These are phyloP conservation scores for Callionymus lyra DNA, from an alignment of 2,113 vertebrate genomes.

Conservation along the genomic window DNA sequence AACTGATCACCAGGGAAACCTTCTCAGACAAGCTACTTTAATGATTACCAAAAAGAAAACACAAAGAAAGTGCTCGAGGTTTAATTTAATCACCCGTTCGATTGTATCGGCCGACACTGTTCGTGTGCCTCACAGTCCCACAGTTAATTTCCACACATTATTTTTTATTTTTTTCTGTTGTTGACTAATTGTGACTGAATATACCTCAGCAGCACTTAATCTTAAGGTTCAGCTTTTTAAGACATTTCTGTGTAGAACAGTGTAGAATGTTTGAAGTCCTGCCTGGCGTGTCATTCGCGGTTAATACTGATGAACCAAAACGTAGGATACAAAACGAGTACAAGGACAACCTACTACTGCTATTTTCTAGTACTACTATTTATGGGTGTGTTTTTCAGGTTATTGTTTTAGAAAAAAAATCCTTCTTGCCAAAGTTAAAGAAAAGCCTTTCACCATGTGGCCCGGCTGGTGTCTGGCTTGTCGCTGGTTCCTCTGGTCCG, in stretches of 20 bases:
- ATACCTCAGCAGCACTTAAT: constrained; percentile 94
- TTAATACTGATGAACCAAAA: constrained; percentile 45
- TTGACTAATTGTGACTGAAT: constrained; percentile 78
- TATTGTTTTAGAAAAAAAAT: constrained; percentile 64
- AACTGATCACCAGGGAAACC: too few relatives aligned
- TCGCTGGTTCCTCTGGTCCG: constrained; percentile 40
- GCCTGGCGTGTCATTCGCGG: constrained; percentile 51
- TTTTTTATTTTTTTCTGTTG: constrained; percentile 66
- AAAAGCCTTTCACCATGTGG: constrained; percentile 75
- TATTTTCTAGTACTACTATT: constrained; percentile 74
- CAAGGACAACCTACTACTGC: constrained; percentile 71
- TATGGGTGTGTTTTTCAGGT: constrained; percentile 65
- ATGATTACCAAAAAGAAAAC: constrained; percentile 6
- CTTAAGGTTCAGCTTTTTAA: constrained; percentile 75
- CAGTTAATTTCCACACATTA: constrained; percentile 18
- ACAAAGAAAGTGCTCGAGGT: constrained; percentile 13
- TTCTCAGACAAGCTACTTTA: too few relatives aligned
- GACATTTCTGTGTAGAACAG: constrained; percentile 73
- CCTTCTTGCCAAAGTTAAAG: constrained; percentile 91
- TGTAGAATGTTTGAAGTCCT: constrained; percentile 82
- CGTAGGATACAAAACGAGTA: constrained; percentile 37
- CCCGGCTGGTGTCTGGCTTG: constrained; percentile 64
- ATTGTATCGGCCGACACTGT: constrained; percentile 14
- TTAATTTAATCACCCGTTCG: constrained; percentile 26
- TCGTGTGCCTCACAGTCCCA: constrained; percentile 19